Conservation (phyloP, 1,140 invertebrate genomes). For the Euschistus heros region DNA sequence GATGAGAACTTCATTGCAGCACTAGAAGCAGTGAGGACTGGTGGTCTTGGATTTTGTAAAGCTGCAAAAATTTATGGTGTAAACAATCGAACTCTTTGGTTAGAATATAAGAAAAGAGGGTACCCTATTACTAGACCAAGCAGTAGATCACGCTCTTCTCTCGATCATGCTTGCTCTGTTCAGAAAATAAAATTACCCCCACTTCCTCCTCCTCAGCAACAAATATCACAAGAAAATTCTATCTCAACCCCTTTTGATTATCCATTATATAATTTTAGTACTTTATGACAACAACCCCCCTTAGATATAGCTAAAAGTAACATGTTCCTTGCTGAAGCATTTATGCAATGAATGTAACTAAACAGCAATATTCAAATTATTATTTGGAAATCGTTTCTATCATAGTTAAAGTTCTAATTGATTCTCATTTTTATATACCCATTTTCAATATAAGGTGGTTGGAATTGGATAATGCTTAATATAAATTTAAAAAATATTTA, state of each 20-base stretch:
- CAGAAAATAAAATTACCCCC: conserved; percentile 20
- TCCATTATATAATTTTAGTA: conserved; percentile 17
- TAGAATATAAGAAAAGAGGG: conserved; percentile 70
- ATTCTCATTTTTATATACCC: too few relatives aligned
- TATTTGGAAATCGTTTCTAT: too few relatives aligned
- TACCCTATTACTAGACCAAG: conserved; percentile 59
- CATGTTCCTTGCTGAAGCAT: conserved; percentile 13
- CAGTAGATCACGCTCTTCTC: conserved; percentile 15
- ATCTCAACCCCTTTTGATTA: neutral
- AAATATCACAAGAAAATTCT: neutral
- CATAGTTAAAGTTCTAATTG: too few relatives aligned
- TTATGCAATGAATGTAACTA: neutral
- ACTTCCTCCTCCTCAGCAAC: conserved; percentile 10
- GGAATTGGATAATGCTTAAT: too few relatives aligned
- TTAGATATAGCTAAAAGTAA: conserved; percentile 20
- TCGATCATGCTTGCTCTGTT: conserved; percentile 12
- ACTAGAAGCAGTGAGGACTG: conserved; percentile 63
- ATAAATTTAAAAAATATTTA: too few relatives aligned
- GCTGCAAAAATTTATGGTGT: conserved; percentile 69
- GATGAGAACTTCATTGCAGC: conserved; percentile 69
- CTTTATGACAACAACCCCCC: conserved; percentile 20
- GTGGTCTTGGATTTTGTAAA: conserved; percentile 75
- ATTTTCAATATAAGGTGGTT: too few relatives aligned
- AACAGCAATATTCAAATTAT: too few relatives aligned
- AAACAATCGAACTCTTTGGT: conserved; percentile 71